These are phyloP conservation scores for Indri indri DNA, from an alignment of 2,113 vertebrate species.

Conservation along the genomic window DNA sequence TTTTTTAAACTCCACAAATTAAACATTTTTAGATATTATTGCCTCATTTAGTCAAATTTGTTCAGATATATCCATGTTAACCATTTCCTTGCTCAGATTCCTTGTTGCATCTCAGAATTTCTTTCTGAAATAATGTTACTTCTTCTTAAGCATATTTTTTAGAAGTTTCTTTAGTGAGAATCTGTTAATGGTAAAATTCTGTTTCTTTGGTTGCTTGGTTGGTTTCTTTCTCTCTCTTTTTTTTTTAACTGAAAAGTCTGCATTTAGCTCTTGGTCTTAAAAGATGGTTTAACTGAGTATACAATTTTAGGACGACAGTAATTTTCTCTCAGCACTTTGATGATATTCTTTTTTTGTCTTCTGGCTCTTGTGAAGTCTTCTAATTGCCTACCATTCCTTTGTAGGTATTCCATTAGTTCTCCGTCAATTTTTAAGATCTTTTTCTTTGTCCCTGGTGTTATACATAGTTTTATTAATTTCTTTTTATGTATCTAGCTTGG, in stretches of 20 bases:
- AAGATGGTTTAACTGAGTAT: neutral
- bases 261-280: slow-evolving; percentile 30
- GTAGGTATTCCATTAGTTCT: neutral
- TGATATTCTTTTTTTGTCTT: neutral
- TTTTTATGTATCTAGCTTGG: neutral
- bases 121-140: slow-evolving; percentile 7
- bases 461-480: neutral
- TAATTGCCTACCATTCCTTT: neutral
- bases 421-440: neutral
- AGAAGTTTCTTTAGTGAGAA: neutral
- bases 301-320: neutral
- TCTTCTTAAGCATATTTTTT: neutral
- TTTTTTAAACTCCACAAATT: neutral
- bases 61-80: neutral
- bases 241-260: neutral
- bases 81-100: neutral
- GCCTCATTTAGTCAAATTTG: neutral
- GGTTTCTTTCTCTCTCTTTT: neutral
- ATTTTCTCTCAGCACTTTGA: neutral
- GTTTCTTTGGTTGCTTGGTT: neutral
- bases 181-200: neutral
- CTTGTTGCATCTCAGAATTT: neutral
- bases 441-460: neutral
- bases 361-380: neutral
- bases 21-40: neutral